Percentiles rank a stretch among this genome's conserved stretches.
Conservation (phyloP, 2,797 vertebrate genomes). For the Notolepis coatsorum region DNA sequence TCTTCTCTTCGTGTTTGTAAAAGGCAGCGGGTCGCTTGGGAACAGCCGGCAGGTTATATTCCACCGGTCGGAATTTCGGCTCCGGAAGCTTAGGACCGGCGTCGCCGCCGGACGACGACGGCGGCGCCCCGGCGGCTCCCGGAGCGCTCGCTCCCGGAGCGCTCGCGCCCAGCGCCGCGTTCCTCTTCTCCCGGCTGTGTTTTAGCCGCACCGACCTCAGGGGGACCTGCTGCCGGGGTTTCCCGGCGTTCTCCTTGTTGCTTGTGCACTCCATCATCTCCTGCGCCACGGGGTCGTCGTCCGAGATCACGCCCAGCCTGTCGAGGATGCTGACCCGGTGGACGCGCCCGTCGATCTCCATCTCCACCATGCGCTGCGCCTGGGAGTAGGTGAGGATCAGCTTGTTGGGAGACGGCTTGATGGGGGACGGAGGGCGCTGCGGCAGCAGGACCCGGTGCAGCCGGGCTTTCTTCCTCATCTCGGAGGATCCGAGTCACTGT, state of each 20-base stretch:
- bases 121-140: background rate
- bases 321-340: constrained; percentile 96
- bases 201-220: constrained; percentile 89
- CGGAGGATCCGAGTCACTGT: constrained; percentile 78
- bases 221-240: constrained; percentile 86
- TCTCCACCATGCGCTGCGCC: constrained; percentile 98
- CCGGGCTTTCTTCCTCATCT: constrained; percentile 97
- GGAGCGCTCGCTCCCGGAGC: constrained; percentile 54
- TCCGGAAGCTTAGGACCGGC: constrained; percentile 85
- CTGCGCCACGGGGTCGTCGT: constrained; percentile 92
- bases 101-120: too few species aligned
- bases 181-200: constrained; percentile 91
- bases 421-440: constrained; percentile 90
- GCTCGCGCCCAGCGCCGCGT: constrained; percentile 72
- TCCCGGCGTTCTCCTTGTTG: constrained; percentile 97
- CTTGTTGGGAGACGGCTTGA: constrained; percentile 93
- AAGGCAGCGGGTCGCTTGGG: constrained; percentile 87
- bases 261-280: constrained; percentile 96
- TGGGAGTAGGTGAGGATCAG: constrained; percentile 98
- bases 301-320: constrained; percentile 90
- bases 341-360: constrained; percentile 93
- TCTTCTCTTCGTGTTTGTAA: constrained; percentile 93
- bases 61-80: constrained; percentile 92
- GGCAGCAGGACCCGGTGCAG: constrained; percentile 88
- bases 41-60: constrained; percentile 94